These are phyloP conservation scores for Marasmarcha lunaedactyla DNA, from an alignment of 2,888 invertebrate species.

Conservation along the genomic window DNA sequence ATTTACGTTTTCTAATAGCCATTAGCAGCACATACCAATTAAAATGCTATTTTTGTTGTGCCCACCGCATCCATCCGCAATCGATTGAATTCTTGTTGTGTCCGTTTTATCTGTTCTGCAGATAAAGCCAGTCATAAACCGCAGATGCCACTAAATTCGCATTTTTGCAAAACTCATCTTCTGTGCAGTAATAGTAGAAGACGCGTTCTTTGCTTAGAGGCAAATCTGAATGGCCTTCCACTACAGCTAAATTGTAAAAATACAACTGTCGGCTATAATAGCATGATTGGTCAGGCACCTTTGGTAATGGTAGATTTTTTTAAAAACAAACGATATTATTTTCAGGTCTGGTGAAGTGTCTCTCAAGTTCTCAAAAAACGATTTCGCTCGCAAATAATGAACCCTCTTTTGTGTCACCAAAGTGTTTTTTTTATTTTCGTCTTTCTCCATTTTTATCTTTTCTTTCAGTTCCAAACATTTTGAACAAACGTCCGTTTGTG, in stretches of 20 bases:
- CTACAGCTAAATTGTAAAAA: conserved; percentile 17
- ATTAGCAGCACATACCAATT: conserved; percentile 11
- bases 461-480: conserved; percentile 19
- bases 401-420: conserved; percentile 19
- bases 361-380: conserved; percentile 19
- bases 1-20: conserved; percentile 8
- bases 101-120: conserved; percentile 15
- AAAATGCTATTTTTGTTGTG: conserved; percentile 15
- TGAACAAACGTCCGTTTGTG: conserved; percentile 19
- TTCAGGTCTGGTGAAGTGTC: conserved; percentile 15
- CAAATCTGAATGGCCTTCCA: conserved; percentile 8
- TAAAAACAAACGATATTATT: conserved; percentile 25
- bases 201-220: conserved; percentile 18
- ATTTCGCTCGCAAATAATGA: conserved; percentile 18
- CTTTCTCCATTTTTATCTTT: too few relatives aligned
- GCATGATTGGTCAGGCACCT: conserved; percentile 19
- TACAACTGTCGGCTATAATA: conserved; percentile 17
- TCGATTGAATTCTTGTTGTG: conserved; percentile 12
- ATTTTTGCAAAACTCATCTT: conserved; percentile 16
- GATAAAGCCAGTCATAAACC: conserved; percentile 13
- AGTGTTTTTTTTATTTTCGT: conserved; percentile 18
- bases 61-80: conserved; percentile 15
- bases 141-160: conserved; percentile 13
- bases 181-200: conserved; percentile 20
- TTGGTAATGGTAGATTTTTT: conserved; percentile 23